These are phyloP conservation scores for Ophioninae sp. DNA, from an alignment of 2,888 invertebrate species.

Conservation along the genomic window DNA sequence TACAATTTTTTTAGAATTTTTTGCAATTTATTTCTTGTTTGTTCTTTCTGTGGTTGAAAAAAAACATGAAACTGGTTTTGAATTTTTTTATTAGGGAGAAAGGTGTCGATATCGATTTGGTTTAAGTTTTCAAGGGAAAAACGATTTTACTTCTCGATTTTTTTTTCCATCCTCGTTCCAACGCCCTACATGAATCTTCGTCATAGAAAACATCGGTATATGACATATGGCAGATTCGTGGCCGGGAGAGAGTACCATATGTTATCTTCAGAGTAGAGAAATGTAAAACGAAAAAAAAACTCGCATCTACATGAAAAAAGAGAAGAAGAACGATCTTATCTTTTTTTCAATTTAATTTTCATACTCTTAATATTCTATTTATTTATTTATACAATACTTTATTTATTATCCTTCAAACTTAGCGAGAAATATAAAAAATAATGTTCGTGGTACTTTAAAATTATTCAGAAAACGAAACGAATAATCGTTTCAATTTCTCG, in stretches of 20 bases:
- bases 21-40: too few species aligned
- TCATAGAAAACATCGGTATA: slow-evolving; percentile 5
- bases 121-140: background rate
- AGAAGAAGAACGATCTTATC: background rate
- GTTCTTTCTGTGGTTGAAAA: too few species aligned
- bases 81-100: background rate
- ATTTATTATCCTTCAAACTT: too few species aligned
- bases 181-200: background rate
- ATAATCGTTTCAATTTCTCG: too few species aligned
- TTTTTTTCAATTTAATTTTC: too few species aligned
- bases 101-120: background rate
- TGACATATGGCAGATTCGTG: slow-evolving; percentile 11
- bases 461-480: too few species aligned
- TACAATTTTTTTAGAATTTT: too few species aligned
- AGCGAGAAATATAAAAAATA: too few species aligned
- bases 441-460: too few species aligned
- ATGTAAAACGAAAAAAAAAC: background rate
- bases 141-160: background rate
- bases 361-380: background rate
- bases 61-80: too few species aligned
- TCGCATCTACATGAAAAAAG: background rate
- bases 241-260: background rate
- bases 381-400: background rate
- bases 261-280: background rate
- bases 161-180: background rate